Base-by-base conservation (phyloP, 92 coral and sea anemone species). In the Micromussa lordhowensis region DNA sequence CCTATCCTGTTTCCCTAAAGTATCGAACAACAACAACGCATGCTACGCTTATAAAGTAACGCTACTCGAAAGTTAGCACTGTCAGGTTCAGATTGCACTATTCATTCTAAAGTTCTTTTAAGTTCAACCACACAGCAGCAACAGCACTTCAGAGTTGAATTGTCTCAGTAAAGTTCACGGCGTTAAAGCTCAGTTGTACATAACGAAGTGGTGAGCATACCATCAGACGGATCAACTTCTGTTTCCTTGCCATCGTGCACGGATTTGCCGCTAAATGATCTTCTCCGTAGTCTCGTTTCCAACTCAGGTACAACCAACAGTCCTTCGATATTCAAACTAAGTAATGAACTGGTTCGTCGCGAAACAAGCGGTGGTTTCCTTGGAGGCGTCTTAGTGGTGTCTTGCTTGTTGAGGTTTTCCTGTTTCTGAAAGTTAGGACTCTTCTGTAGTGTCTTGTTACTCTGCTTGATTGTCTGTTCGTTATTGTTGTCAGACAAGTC, bases 201-300 rank as follows among this genome's bases (percentile, higher is more conserved):
- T 21, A 87, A 51, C 72, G 90, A 87, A n/a, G 90, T 87, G 6
- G 90, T 87, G 19, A 87, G 86, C 90, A 80, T 81, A 34, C 90
- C 90, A 54, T 87, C 90, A 1, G 79, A 79, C 2, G 85, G 90
- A 51, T 86, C 89, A 30, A 86, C 83, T 26, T 19, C 89, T 16
- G 89, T 63, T 64, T 77, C 83, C 51, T 76, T 77, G 21, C 28
- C 88, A 35, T 74, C 71, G 59, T 75, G 40, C 3, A 24, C 88
- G 12, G 88, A 58, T 7, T 40, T 58, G 5, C 89, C 89, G 16
- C 83, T 61, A 24, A 64, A 86, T 3, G 89, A 86, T 1, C 44
- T 86, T 32, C 89, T 63, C 48, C 89, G 63, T 11, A 86, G 89
- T 48, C 89, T 38, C 53, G 40, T 59, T 78, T 86, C 89, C 26